Conservation (phyloP, 1,140 invertebrate genomes). For the Trichonephila inaurata region DNA sequence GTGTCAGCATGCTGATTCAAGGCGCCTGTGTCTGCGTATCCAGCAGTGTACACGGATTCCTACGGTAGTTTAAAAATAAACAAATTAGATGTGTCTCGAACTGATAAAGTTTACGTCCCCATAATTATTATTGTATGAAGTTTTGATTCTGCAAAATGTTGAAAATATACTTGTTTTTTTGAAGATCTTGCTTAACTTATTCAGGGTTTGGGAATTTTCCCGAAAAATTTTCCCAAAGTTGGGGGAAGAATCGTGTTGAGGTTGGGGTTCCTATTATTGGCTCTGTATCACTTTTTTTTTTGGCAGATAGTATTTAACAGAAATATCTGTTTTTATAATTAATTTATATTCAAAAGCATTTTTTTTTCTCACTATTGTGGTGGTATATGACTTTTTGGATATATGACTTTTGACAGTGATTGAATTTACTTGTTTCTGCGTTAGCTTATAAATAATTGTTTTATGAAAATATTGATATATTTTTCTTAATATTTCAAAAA, state of each 20-base stretch:
- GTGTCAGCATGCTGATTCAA: slow-evolving; percentile 10
- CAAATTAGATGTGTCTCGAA: background rate
- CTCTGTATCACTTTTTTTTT: background rate
- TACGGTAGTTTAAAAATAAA: background rate
- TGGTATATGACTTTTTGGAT: too few relatives aligned
- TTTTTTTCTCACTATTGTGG: too few relatives aligned
- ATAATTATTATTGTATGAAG: background rate
- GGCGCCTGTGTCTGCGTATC: background rate
- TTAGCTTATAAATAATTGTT: too few relatives aligned
- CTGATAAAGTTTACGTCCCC: background rate
- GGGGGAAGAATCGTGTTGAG: background rate
- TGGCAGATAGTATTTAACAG: background rate
- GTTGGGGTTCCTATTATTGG: background rate
- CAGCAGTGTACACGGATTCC: background rate
- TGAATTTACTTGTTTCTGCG: too few relatives aligned
- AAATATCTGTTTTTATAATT: background rate
- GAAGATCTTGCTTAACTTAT: background rate
- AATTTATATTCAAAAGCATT: too few relatives aligned
- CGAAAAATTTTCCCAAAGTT: background rate
- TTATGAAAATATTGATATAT: too few relatives aligned
- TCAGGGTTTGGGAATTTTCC: background rate
- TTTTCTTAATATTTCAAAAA: too few relatives aligned
- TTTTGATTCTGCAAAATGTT: background rate
- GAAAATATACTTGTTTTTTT: background rate
- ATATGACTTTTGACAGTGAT: too few relatives aligned